A percentile compares a stretch with the other conserved stretches of the same genome.
Evolutionary conservation across 1,140 invertebrate genomes (phyloP).

Genomic region (Lamellibrachia luymesi): DNA sequence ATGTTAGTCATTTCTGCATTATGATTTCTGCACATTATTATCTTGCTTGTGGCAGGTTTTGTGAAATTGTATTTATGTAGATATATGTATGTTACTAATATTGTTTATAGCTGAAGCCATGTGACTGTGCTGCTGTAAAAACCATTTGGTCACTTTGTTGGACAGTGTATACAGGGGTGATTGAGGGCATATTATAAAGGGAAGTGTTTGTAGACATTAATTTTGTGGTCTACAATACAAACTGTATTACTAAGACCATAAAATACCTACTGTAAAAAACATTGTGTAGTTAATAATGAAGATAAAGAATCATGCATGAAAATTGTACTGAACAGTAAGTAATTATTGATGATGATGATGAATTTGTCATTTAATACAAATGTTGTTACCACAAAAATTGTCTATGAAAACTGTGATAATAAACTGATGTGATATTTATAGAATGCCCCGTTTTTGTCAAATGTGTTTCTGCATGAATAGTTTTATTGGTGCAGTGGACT

Average conservation of each 20-base stretch:
- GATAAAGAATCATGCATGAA: background rate
- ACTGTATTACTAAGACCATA: background rate
- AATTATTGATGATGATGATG: background rate
- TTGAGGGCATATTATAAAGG: background rate
- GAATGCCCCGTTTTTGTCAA: background rate
- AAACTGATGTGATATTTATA: slow-evolving; percentile 4
- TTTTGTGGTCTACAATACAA: background rate
- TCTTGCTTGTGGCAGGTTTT: background rate
- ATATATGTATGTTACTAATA: background rate
- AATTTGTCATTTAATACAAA: background rate
- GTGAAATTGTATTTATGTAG: background rate
- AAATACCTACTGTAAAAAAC: background rate
- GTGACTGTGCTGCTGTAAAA: background rate
- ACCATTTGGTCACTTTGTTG: background rate
- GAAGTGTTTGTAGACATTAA: background rate
- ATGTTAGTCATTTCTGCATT: background rate
- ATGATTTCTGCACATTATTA: background rate
- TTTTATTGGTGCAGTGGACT: background rate
- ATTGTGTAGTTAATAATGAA: background rate
- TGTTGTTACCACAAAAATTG: background rate
- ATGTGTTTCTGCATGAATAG: background rate
- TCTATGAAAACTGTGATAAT: background rate
- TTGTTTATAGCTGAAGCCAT: background rate
- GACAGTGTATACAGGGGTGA: background rate
- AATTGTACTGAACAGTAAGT: background rate